These are phyloP conservation scores for Tachyglossus aculeatus DNA, from an alignment of 2,797 vertebrate species.

Conservation along the genomic window DNA sequence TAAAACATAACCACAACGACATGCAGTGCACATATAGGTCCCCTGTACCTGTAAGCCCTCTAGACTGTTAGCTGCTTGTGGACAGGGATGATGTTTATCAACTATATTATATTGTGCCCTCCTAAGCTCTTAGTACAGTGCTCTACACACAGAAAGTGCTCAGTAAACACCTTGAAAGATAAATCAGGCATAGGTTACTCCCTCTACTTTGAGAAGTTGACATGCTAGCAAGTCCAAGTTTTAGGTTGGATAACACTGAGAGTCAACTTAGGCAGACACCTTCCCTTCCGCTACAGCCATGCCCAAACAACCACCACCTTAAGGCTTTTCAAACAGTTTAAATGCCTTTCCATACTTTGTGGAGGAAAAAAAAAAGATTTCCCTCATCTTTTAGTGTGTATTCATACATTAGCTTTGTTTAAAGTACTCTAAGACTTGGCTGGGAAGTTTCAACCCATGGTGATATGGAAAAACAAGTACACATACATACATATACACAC, in stretches of 20 bases:
- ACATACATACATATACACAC: not conserved
- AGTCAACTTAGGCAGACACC: conserved; percentile 4
- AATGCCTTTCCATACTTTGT: conserved; percentile 27
- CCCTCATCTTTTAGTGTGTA: conserved; percentile 10
- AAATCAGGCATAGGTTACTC: not conserved
- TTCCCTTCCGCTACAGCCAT: conserved; percentile 20
- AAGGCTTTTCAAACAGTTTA: conserved; percentile 19
- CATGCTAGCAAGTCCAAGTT: not conserved
- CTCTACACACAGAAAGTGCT: no score
- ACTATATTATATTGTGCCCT: no score
- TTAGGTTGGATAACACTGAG: conserved; percentile 4
- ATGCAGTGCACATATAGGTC: not conserved
- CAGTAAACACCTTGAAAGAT: no score
- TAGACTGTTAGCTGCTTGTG: no score
- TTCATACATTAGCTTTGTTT: no score
- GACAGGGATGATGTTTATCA: no score
- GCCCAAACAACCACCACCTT: conserved; percentile 24
- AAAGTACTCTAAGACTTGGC: no score
- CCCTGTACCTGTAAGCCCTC: not conserved
- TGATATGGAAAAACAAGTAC: no score
- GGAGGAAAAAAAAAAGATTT: not conserved
- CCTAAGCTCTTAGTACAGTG: no score
- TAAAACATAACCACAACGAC: not conserved
- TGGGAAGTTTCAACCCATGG: no score
- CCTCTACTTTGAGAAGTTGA: not conserved